phyloP scores from a whole-genome alignment of 2,113 vertebrate genomes.

The Phylloscopus whistleri region DNA sequence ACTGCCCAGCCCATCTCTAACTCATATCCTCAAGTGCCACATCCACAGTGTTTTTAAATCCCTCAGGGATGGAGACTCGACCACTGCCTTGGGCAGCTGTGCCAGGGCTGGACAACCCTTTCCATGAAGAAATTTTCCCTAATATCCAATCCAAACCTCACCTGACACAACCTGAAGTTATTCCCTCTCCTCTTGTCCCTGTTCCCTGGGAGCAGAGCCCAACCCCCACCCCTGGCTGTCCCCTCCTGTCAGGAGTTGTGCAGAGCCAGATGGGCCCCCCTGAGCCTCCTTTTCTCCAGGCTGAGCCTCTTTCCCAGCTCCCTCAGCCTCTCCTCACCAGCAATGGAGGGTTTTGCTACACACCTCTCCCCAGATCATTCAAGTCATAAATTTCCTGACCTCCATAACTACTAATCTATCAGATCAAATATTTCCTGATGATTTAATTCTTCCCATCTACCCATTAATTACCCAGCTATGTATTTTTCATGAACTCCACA shows the following conservation, averaged over 20 bases:
- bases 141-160: not conserved
- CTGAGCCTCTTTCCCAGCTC: not conserved
- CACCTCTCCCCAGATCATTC: not conserved
- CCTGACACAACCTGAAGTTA: rapidly evolving
- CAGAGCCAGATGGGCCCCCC: not conserved
- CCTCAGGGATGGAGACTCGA: no score
- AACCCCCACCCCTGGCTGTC: rapidly evolving
- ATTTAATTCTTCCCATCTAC: not conserved
- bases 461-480: not conserved
- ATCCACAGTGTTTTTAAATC: rapidly evolving
- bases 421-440: not conserved
- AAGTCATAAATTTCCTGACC: not conserved
- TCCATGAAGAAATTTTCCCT: not conserved
- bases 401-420: rapidly evolving
- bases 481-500: not conserved
- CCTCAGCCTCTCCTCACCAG: rapidly evolving
- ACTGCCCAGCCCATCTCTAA: no score
- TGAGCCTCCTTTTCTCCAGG: not conserved
- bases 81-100: not conserved
- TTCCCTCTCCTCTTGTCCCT: not conserved
- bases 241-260: not conserved
- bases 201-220: not conserved
- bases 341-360: not conserved
- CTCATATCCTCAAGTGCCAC: rapidly evolving
- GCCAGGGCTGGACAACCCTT: not conserved